A percentile compares a stretch with the other conserved stretches of the same genome.
Conservation (phyloP, 2,888 invertebrate species). For the Thyatira batis region DNA sequence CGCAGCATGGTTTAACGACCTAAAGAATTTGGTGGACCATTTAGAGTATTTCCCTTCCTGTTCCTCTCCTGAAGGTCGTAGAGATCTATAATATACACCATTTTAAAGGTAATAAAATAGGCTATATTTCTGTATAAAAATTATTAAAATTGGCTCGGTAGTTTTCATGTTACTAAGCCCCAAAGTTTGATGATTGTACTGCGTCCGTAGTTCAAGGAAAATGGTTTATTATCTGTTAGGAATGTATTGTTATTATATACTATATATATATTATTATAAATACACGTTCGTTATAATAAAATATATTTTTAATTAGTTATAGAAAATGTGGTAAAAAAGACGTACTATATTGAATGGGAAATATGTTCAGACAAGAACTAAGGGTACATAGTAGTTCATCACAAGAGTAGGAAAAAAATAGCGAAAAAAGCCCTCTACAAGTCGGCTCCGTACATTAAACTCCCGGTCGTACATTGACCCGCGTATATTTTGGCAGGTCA, state of each 20-base stretch:
- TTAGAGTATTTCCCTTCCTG: neutral
- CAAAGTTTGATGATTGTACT: neutral
- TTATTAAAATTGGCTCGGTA: neutral
- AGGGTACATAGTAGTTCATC: too few relatives aligned
- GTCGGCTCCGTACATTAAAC: conserved; percentile 41
- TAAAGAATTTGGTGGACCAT: neutral
- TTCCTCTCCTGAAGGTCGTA: neutral
- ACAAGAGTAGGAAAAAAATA: neutral
- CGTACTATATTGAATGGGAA: too few relatives aligned
- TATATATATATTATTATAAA: too few relatives aligned
- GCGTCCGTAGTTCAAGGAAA: neutral
- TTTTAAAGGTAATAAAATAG: neutral
- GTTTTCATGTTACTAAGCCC: neutral
- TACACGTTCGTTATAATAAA: too few relatives aligned
- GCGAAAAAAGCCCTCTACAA: neutral
- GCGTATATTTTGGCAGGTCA: conserved; percentile 65
- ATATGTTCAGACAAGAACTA: too few relatives aligned
- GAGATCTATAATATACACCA: neutral
- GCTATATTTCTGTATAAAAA: neutral
- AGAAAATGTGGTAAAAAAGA: too few relatives aligned
- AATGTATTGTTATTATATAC: neutral
- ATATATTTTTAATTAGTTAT: too few relatives aligned
- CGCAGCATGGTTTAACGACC: neutral
- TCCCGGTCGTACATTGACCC: conserved; percentile 68
- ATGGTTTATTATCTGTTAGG: neutral